phyloP scores from a whole-genome alignment of 2,888 invertebrate genomes.

The Mimumesa dahlbomi region DNA sequence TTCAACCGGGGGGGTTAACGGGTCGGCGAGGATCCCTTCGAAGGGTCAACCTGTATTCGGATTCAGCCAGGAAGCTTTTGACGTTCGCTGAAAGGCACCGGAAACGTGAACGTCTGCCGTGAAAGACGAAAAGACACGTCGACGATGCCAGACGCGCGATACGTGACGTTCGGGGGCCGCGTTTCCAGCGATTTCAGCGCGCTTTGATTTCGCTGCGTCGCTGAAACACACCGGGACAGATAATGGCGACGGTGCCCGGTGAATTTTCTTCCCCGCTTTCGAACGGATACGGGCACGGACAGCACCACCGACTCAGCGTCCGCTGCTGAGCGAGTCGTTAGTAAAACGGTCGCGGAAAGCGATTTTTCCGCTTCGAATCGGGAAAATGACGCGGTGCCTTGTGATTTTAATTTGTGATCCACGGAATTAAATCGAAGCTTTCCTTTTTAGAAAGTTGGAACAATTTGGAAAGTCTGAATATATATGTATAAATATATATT shows the following conservation, averaged over 20 bases:
- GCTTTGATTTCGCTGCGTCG: constrained; percentile 41
- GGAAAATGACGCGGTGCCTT: too few species aligned
- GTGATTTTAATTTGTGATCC: too few species aligned
- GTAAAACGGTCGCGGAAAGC: not conserved
- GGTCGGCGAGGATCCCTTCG: too few species aligned
- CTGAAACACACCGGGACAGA: constrained; percentile 25
- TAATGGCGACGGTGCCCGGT: constrained; percentile 23
- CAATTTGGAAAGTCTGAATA: too few species aligned
- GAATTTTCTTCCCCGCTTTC: constrained; percentile 20
- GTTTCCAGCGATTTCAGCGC: constrained; percentile 25
- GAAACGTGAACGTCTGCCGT: not conserved
- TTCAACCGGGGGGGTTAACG: too few species aligned
- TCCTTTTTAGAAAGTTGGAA: not conserved
- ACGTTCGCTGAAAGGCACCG: not conserved
- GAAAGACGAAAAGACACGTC: not conserved
- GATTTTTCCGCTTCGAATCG: too few species aligned
- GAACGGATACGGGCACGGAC: constrained; percentile 9
- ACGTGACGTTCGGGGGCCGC: constrained; percentile 29
- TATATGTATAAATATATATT: too few species aligned
- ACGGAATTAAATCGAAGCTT: not conserved
- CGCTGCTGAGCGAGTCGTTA: too few species aligned
- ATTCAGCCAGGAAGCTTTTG: too few species aligned
- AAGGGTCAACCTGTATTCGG: too few species aligned
- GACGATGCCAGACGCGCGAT: not conserved
- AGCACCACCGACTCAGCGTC: constrained; percentile 19